A percentile compares a stretch with the other conserved stretches of the same genome.
These are phyloP conservation scores for Nasonia longicornis DNA, from an alignment of 1,140 invertebrate genomes.

Conservation along the genomic window DNA sequence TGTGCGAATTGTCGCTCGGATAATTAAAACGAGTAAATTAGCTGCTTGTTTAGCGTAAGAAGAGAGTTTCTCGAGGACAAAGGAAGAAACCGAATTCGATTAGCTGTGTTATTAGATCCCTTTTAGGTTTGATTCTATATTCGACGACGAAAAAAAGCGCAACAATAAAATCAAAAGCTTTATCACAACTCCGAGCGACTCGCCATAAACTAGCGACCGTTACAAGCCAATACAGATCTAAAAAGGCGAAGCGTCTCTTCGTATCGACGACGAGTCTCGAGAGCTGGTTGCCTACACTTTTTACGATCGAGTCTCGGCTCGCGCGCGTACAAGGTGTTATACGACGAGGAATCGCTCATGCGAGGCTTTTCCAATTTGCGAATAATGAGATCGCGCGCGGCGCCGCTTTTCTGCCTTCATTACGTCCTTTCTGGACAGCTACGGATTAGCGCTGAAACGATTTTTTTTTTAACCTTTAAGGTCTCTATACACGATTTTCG, in stretches of 20 bases:
- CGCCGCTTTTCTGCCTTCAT: neutral
- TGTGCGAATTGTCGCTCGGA: neutral
- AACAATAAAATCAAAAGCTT: neutral
- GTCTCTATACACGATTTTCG: no score
- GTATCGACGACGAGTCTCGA: neutral
- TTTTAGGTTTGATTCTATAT: no score
- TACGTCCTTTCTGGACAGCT: neutral
- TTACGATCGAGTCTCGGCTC: neutral
- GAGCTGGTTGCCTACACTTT: neutral
- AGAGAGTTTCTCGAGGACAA: no score
- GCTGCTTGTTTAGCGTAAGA: no score
- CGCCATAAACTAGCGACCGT: neutral
- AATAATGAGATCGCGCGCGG: constrained; percentile 16
- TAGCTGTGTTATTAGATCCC: no score
- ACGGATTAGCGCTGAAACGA: neutral
- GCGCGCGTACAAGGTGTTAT: neutral
- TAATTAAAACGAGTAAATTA: neutral
- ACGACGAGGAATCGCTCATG: neutral
- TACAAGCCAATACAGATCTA: neutral
- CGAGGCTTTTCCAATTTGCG: constrained; percentile 21
- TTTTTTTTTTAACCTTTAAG: no score
- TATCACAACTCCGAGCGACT: neutral
- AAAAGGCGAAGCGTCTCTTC: neutral
- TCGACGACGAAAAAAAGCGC: neutral
- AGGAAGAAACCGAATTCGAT: no score